Percentiles rank a stretch among this genome's conserved stretches.
Conservation (phyloP, 2,113 vertebrate genomes). For the Dolichallabes microphthalmus region DNA sequence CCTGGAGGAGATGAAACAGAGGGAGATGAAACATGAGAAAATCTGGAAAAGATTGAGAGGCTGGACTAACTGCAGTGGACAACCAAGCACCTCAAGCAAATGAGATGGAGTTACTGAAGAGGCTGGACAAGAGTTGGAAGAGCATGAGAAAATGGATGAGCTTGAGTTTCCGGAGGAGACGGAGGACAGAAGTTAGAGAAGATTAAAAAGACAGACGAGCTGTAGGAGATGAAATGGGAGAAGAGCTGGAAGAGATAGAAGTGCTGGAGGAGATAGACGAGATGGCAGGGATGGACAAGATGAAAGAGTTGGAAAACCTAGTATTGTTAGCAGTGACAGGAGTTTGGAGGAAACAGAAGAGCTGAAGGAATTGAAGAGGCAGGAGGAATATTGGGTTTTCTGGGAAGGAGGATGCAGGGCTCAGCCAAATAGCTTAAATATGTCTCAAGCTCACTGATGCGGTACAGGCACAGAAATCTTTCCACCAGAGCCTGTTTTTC, state of each 20-base stretch:
- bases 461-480: slow-evolving; percentile 18
- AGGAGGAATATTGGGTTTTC: slow-evolving; percentile 9
- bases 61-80: neutral
- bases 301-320: neutral
- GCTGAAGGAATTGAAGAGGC: neutral
- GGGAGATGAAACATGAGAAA: neutral
- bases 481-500: neutral
- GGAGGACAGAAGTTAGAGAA: neutral
- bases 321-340: neutral
- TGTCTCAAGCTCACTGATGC: slow-evolving; percentile 23
- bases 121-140: neutral
- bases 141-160: neutral
- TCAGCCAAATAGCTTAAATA: neutral
- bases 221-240: neutral
- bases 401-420: neutral
- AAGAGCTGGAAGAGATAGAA: neutral
- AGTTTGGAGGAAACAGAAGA: neutral
- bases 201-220: neutral
- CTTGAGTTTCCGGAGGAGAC: neutral
- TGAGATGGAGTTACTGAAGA: neutral
- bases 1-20: neutral
- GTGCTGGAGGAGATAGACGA: neutral
- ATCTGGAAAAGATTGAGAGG: neutral
- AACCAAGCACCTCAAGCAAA: neutral
- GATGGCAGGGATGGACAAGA: neutral